These are phyloP conservation scores for Anhinga rufa DNA, from an alignment of 2,113 vertebrate species.

Conservation along the genomic window DNA sequence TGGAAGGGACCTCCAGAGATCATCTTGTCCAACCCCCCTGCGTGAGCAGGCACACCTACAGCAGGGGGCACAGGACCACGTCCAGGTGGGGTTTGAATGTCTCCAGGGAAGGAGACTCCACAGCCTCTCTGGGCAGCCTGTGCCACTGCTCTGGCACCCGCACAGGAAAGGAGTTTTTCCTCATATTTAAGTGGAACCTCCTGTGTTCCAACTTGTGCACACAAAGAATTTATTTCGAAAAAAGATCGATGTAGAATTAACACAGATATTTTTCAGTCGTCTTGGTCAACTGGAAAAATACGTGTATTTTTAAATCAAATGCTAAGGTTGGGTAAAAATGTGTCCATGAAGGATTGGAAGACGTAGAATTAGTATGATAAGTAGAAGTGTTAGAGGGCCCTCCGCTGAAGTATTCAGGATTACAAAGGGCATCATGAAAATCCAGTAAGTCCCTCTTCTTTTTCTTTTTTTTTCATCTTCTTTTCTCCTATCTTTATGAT, in stretches of 20 bases:
- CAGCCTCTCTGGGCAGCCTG: no score
- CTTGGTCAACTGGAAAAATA: not conserved
- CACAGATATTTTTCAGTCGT: not conserved
- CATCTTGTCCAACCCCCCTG: no score
- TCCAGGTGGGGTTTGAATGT: no score
- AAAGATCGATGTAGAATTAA: not conserved
- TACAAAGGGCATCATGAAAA: conserved; percentile 19
- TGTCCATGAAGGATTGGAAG: not conserved
- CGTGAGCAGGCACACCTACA: no score
- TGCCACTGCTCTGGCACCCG: no score
- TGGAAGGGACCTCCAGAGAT: no score
- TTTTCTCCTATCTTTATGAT: not conserved
- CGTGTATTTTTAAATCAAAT: not conserved
- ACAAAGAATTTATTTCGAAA: not conserved
- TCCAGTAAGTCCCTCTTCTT: not conserved
- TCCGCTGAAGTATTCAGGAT: not conserved
- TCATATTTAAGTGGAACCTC: no score
- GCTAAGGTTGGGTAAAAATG: not conserved
- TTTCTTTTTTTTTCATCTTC: not conserved
- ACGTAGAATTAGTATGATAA: not conserved
- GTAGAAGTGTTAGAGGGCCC: not conserved
- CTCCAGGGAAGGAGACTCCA: no score
- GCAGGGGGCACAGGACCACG: no score
- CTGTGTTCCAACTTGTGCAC: no score
- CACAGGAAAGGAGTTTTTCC: no score